phyloP scores from a whole-genome alignment of 2,113 vertebrate genomes.

The Microcebus murinus region DNA sequence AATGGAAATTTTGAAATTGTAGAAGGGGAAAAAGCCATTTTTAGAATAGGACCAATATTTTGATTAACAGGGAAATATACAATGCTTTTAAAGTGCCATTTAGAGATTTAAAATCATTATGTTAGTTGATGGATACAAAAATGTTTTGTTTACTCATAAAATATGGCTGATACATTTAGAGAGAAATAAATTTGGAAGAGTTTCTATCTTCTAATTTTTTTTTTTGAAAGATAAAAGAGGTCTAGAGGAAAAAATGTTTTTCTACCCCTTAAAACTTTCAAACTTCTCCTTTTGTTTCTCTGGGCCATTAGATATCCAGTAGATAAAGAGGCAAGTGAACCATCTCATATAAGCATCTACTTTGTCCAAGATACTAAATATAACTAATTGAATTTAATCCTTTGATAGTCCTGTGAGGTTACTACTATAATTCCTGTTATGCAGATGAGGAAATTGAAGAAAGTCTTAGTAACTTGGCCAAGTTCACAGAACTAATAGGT shows the following conservation, averaged over 20 bases:
- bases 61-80: constrained; percentile 16
- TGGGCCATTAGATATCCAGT: neutral
- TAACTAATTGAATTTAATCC: neutral
- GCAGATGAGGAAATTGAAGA: neutral
- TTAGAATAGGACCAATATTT: neutral
- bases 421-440: neutral
- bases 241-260: neutral
- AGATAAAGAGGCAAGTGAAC: neutral
- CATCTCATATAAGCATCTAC: neutral
- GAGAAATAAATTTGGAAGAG: constrained; percentile 23
- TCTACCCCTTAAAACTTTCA: neutral
- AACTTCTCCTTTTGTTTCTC: constrained; percentile 2
- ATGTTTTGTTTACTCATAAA: constrained; percentile 7
- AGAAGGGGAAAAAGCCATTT: neutral
- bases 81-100: neutral
- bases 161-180: neutral
- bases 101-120: constrained; percentile 9
- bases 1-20: constrained; percentile 5
- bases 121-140: constrained; percentile 2
- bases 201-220: constrained; percentile 24
- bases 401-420: neutral
- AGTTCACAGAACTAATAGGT: neutral
- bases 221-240: neutral
- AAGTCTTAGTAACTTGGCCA: neutral
- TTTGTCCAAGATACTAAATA: neutral